Evolutionary conservation across 1,140 invertebrate species (phyloP).

Genomic region (Forficula auricularia): DNA sequence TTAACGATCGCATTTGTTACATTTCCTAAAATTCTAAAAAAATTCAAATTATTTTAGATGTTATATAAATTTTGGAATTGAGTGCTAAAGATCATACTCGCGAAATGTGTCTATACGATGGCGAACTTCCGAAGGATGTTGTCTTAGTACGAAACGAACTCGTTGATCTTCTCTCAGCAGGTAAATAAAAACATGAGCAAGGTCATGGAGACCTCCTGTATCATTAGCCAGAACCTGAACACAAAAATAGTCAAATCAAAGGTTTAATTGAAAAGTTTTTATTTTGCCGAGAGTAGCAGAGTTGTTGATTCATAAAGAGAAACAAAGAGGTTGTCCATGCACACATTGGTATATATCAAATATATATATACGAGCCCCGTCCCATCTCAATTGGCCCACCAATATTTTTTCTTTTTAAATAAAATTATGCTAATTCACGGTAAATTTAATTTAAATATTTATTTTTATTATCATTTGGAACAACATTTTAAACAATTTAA

Average conservation of each 20-base stretch:
- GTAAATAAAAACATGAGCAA: constrained; percentile 74
- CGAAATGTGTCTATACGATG: constrained; percentile 59
- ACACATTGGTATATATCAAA: too few relatives aligned
- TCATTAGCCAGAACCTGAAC: constrained; percentile 64
- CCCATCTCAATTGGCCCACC: too few relatives aligned
- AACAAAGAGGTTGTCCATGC: too few relatives aligned
- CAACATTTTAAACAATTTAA: too few relatives aligned
- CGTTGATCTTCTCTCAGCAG: constrained; percentile 81
- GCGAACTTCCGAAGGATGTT: constrained; percentile 69
- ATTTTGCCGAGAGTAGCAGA: too few relatives aligned
- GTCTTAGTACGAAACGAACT: constrained; percentile 76
- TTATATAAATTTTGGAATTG: background rate
- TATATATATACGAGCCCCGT: too few relatives aligned
- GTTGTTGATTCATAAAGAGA: too few relatives aligned
- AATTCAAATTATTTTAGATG: constrained; percentile 10
- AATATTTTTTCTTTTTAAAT: too few relatives aligned
- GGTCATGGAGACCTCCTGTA: constrained; percentile 56
- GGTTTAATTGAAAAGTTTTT: too few relatives aligned
- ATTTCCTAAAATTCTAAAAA: constrained; percentile 49
- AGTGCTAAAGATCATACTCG: constrained; percentile 36
- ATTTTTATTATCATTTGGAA: too few relatives aligned
- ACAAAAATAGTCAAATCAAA: constrained; percentile 8
- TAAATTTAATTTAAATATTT: too few relatives aligned
- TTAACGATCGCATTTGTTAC: constrained; percentile 84
- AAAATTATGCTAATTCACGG: too few relatives aligned